phyloP scores from a whole-genome alignment of 2,113 vertebrate species.

The Hipposideros armiger region DNA sequence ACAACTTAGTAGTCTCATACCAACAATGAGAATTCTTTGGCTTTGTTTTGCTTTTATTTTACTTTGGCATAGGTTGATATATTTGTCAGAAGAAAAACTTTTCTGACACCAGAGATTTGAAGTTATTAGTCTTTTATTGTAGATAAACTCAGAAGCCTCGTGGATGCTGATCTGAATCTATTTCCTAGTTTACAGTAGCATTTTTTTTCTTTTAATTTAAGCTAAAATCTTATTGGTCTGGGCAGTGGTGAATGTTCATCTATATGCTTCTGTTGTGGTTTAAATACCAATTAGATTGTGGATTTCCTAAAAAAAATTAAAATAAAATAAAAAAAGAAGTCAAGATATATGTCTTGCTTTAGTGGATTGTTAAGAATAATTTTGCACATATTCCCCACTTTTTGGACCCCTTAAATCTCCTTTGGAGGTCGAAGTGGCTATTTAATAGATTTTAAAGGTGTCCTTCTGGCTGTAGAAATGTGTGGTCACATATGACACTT shows the following conservation, averaged over 20 bases:
- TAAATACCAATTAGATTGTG: conserved; percentile 89
- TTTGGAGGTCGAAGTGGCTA: conserved; percentile 87
- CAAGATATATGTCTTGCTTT: conserved; percentile 90
- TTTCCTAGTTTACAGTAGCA: conserved; percentile 91
- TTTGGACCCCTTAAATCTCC: conserved; percentile 85
- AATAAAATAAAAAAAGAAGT: conserved; percentile 81
- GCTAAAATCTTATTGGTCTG: conserved; percentile 93
- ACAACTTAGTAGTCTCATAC: conserved; percentile 76
- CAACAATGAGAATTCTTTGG: conserved; percentile 72
- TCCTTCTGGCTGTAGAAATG: conserved; percentile 89
- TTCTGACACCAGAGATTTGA: conserved; percentile 76
- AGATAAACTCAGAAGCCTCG: conserved; percentile 90
- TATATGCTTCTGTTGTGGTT: conserved; percentile 89
- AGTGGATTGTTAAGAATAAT: conserved; percentile 90
- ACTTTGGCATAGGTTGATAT: conserved; percentile 78
- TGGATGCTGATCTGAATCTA: conserved; percentile 91
- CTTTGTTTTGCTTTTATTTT: conserved; percentile 78
- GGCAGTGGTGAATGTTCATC: conserved; percentile 97
- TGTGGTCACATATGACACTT: conserved; percentile 94
- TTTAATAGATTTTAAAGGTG: conserved; percentile 89
- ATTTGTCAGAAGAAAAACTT: conserved; percentile 58
- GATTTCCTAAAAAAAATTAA: conserved; percentile 86
- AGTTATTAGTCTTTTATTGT: conserved; percentile 73
- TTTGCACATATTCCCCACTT: conserved; percentile 90
- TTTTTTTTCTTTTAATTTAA: conserved; percentile 88